Evolutionary conservation across 2,888 invertebrate genomes (phyloP), one percentile per base, ranked within the genome.

Genomic region (Mesopsocus fuscifrons): DNA sequence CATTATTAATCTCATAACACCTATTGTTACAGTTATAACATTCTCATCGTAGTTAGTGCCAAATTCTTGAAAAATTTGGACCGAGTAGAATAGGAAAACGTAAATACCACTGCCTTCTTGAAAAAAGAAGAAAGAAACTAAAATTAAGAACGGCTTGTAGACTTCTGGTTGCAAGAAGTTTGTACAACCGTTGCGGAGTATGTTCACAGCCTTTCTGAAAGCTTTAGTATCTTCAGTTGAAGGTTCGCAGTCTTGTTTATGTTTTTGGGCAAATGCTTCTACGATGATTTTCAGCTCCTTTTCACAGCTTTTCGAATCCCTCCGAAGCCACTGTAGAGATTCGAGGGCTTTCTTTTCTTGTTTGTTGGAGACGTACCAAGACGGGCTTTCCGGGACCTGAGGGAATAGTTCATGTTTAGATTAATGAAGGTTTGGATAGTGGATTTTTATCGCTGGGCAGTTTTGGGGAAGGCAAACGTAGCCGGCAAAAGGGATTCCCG

Each of bases 21-120:
- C 3, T 74, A 72, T 3, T 79, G 77, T 1, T 77, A 77, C 1
- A 74, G 72, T 1, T 74, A 64, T 54, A 76, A 75, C 47, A 74
- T 75, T 52, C 79, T 71, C 16, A 73, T 62, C 45, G 67, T 68
- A 1, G 76, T 66, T 2, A 1, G 76, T 66, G 2, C 74, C 72
- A 9, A 77, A 72, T 13, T 76, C 72, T 49, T 74, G 67, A 54
- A 80, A 74, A 53, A 80, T 72, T 46, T 68, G 72, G 1, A 78
- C 77, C 0, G 78, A 75, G 54, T 79, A 80, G 53, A 75, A 79
- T 34, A 80, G 56, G 30, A 79, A 74, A 0, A 77, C 68, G 57
- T 80, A 80, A 42, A 79, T 76, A 0, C 79, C 79, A 0, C 76
- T 76, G 53, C 77, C 65, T 55, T 78, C 78, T 65, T 80, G 79